Percentiles rank a stretch among this genome's conserved stretches.
Conservation (phyloP, 2,797 vertebrate species). For the Pipistrellus kuhlii region DNA sequence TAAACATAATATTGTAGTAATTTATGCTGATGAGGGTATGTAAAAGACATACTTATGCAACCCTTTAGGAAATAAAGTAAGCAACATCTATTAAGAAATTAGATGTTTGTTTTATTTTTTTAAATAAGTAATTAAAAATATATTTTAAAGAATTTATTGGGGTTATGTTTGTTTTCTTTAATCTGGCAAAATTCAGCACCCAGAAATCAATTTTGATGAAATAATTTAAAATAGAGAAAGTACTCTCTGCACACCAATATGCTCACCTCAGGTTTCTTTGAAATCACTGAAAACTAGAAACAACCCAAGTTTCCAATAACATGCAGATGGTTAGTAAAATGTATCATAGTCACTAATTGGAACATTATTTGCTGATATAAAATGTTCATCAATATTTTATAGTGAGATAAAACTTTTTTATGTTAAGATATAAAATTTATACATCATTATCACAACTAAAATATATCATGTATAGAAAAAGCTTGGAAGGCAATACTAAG, state of each 20-base stretch:
- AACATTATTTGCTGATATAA: slow-evolving; percentile 29
- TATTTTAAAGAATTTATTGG: neutral
- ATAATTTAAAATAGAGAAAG: slow-evolving; percentile 28
- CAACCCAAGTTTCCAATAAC: neutral
- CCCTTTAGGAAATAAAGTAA: neutral
- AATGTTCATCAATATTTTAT: slow-evolving; percentile 1
- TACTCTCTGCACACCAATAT: neutral
- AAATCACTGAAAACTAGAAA: neutral
- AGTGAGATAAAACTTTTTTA: neutral
- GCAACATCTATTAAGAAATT: neutral
- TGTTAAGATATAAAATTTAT: neutral
- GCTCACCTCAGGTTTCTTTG: neutral
- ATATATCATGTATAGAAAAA: neutral
- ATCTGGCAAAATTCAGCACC: neutral
- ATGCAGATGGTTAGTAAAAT: neutral
- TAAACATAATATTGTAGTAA: neutral
- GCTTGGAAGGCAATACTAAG: neutral
- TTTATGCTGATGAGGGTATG: neutral
- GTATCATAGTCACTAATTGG: neutral
- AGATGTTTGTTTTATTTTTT: neutral
- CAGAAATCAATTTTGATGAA: slow-evolving; percentile 25
- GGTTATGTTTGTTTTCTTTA: slow-evolving; percentile 9
- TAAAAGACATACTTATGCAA: neutral
- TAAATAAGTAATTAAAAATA: neutral
- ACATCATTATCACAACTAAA: slow-evolving; percentile 2